Evolutionary conservation across 1,140 invertebrate species (phyloP).

Genomic region (Spodoptera litura): DNA sequence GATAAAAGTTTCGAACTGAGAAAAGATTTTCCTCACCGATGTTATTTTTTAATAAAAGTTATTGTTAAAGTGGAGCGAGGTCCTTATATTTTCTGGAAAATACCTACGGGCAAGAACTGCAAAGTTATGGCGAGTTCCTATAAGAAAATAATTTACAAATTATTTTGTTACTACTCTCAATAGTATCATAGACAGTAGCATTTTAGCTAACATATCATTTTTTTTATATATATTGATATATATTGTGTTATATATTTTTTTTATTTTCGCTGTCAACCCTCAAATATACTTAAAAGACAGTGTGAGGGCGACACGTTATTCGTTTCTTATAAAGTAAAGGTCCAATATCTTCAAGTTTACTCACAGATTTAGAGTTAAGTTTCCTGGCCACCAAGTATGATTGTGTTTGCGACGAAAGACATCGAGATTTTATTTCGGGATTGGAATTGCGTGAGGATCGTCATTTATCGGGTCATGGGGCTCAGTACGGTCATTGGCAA

Average conservation of each 20-base stretch:
- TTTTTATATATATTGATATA: no score
- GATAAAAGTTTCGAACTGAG: not conserved
- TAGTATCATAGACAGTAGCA: no score
- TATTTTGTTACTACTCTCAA: no score
- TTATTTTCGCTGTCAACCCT: not conserved
- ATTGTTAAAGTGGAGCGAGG: not conserved
- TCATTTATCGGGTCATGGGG: conserved; percentile 27
- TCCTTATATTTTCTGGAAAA: not conserved
- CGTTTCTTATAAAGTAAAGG: conserved; percentile 3
- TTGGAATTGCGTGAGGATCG: conserved; percentile 23
- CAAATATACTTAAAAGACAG: not conserved
- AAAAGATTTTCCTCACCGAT: not conserved
- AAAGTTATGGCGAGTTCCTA: not conserved
- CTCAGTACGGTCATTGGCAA: conserved; percentile 12
- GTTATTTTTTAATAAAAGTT: not conserved
- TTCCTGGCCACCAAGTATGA: conserved; percentile 16
- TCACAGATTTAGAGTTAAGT: not conserved
- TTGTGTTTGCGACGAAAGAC: conserved; percentile 20
- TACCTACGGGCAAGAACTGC: not conserved
- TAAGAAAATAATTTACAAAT: not conserved
- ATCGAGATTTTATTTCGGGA: conserved; percentile 31
- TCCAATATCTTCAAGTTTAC: not conserved
- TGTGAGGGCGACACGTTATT: not conserved
- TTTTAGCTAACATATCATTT: no score
- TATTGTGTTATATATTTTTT: no score